Evolutionary conservation across 2,888 invertebrate genomes (phyloP).

Genomic region (Gasteruption jaculator): DNA sequence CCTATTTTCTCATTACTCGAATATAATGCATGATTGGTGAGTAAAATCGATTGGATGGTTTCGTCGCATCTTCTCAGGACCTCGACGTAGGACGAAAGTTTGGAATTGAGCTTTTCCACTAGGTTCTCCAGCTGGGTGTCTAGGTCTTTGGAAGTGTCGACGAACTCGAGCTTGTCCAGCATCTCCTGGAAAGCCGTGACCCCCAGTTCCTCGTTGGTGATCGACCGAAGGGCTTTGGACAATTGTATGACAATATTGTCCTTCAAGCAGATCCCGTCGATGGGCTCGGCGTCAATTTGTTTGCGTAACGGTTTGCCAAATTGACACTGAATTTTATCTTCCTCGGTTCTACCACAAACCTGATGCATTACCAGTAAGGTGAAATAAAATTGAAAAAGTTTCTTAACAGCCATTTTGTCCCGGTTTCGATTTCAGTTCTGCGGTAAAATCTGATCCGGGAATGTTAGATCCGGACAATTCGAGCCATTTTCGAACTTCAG

Average conservation of each 20-base stretch:
- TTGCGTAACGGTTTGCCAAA: conserved; percentile 40
- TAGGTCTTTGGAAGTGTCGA: conserved; percentile 30
- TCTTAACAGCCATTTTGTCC: too few relatives aligned
- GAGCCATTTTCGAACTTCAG: too few relatives aligned
- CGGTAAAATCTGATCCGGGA: too few relatives aligned
- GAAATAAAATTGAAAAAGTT: too few relatives aligned
- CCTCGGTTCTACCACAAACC: too few relatives aligned
- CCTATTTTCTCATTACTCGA: too few relatives aligned
- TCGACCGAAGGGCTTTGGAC: conserved; percentile 32
- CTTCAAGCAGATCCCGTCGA: conserved; percentile 44
- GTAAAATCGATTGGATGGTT: conserved; percentile 35
- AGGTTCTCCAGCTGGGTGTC: conserved; percentile 32
- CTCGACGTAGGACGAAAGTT: conserved; percentile 34
- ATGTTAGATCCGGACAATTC: too few relatives aligned
- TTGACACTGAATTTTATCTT: too few relatives aligned
- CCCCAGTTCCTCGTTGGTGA: conserved; percentile 43
- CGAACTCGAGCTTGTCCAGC: conserved; percentile 40
- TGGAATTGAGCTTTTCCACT: conserved; percentile 38
- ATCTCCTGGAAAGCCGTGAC: conserved; percentile 40
- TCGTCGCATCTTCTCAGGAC: conserved; percentile 35
- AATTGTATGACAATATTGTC: conserved; percentile 42
- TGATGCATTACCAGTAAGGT: too few relatives aligned
- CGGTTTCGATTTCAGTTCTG: too few relatives aligned
- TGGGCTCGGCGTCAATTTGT: conserved; percentile 42
- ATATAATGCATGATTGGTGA: conserved; percentile 27